Evolutionary conservation across 2,888 invertebrate genomes (phyloP).

Genomic region (Arrhopalites spinosus): DNA sequence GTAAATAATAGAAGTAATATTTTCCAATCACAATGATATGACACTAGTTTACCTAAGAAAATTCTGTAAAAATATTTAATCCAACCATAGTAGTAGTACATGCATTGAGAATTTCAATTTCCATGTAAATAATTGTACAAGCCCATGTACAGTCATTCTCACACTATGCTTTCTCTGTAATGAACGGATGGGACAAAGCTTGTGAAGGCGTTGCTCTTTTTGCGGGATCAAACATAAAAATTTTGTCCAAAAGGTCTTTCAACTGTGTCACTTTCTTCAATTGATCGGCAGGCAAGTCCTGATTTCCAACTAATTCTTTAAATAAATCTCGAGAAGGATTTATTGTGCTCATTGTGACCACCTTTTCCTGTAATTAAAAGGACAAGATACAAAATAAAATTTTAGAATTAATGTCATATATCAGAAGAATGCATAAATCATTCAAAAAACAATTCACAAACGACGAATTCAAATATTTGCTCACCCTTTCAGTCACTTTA

Average conservation of each 20-base stretch:
- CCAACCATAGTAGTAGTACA: too few species aligned
- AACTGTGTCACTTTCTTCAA: constrained; percentile 88
- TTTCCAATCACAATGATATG: too few species aligned
- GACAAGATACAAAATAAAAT: constrained; percentile 1
- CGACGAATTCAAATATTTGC: constrained; percentile 56
- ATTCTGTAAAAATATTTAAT: too few species aligned
- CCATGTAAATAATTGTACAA: too few species aligned
- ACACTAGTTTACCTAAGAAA: too few species aligned
- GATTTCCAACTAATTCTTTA: constrained; percentile 84
- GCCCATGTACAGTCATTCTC: neutral
- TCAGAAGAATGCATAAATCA: too few species aligned
- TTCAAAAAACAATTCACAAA: constrained; percentile 16
- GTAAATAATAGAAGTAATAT: too few species aligned
- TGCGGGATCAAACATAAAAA: constrained; percentile 87
- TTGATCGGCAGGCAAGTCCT: constrained; percentile 85
- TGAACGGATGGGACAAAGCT: constrained; percentile 91
- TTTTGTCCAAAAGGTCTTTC: constrained; percentile 88
- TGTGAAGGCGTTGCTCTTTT: constrained; percentile 94
- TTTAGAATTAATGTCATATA: too few species aligned
- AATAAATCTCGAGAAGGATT: constrained; percentile 84
- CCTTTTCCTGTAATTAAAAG: constrained; percentile 85
- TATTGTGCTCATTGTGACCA: constrained; percentile 87
- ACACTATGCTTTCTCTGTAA: constrained; percentile 82
- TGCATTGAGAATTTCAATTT: too few species aligned
- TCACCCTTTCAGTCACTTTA: constrained; percentile 95